Base-by-base conservation (phyloP, 1,140 invertebrate species). In the Hycleus cichorii region DNA sequence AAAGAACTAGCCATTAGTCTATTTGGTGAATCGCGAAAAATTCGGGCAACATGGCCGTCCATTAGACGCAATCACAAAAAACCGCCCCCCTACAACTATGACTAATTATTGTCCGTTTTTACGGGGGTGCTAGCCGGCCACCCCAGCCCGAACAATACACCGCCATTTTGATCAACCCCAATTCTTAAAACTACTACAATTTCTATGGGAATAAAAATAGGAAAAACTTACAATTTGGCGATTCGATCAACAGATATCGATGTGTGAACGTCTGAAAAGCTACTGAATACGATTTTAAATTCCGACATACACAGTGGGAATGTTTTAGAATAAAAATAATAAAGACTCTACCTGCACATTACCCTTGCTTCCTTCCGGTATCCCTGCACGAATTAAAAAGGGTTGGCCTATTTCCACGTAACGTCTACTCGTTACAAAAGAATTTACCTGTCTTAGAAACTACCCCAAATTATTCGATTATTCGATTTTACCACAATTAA, bases 281-380 rank as follows among this genome's bases (percentile, higher is more conserved):
- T 62, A 71, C 69, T 71, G 68, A 62, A 64, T 32, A 57, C 66
- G 65, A 69, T 68, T 67, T 66, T 64, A 52, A 64, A 65, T 52
- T 63, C 40, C 49, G 58, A 56, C 55, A 60, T 57, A 60, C 62
- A 64, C 52, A 24, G 63, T 55, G 58, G 61, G 62, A 59, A 32
- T 32, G 32, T 32, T 32, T 32, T 32, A 32, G 32, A 32, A 32
- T 32, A 32, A 32, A 32, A 32, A 32, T 5, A 32, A 32, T 32
- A 32, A 63, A 68, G 68, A 70, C 67, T 64, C 69, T 71, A 71
- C 69, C 69, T 71, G 69, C 69, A 68, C 60, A 32, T 32, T 61
- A 58, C 61, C 69, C 63, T 66, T 69, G 69, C 68, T 69, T 71
- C 68, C 69, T 70, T 71, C 68, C 69, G 65, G 68, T 58, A 64